Percentiles rank a stretch among this genome's conserved stretches.
phyloP scores from a whole-genome alignment of 2,888 invertebrate species.

The Crepidodera aurea region DNA sequence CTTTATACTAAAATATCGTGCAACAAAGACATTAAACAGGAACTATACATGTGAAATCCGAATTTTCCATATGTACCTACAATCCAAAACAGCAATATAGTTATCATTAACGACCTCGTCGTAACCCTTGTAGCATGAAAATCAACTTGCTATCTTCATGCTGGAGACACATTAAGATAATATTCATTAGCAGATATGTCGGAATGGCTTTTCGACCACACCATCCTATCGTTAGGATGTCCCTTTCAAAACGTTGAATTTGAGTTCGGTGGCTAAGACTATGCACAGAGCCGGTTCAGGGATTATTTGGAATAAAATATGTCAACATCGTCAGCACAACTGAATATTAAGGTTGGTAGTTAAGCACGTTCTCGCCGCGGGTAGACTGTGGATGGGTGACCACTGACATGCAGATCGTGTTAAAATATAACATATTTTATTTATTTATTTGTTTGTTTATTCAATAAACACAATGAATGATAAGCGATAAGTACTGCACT shows the following conservation, averaged over 20 bases:
- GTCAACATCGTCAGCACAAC: no score
- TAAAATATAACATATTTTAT: no score
- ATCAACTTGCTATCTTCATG: constrained; percentile 47
- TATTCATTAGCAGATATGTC: constrained; percentile 53
- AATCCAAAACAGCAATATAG: not conserved
- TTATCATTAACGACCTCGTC: constrained; percentile 20
- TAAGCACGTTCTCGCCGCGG: no score
- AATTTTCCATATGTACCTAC: not conserved
- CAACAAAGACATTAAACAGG: no score
- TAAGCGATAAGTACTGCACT: no score
- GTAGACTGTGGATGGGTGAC: no score
- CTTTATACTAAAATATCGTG: no score
- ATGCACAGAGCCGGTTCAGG: not conserved
- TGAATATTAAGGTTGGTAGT: no score
- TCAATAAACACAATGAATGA: no score
- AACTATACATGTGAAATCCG: not conserved
- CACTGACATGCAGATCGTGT: no score
- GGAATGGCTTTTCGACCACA: constrained; percentile 29
- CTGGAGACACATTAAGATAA: constrained; percentile 58
- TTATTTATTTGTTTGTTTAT: no score
- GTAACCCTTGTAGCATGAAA: constrained; percentile 39
- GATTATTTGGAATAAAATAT: no score
- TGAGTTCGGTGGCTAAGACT: not conserved
- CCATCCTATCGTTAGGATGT: constrained; percentile 18
- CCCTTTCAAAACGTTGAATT: not conserved